Conservation (phyloP, 1,140 invertebrate genomes). For the Drosophila grimshawi region DNA sequence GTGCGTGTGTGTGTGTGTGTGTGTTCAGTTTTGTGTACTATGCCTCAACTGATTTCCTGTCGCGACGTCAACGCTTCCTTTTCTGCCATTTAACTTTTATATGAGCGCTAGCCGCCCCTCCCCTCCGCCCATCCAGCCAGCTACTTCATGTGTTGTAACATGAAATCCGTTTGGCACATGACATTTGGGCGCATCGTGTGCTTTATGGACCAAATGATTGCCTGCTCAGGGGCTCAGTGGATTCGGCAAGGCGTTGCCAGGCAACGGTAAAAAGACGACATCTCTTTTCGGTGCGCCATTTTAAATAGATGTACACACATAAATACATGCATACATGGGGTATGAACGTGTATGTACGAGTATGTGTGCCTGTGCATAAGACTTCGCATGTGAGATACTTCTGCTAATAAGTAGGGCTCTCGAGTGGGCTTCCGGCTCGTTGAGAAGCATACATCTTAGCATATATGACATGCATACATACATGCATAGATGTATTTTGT, state of each 20-base stretch:
- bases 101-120: conserved; percentile 12
- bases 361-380: not conserved
- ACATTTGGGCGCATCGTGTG: conserved; percentile 56
- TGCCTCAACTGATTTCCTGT: conserved; percentile 58
- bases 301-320: conserved; percentile 10
- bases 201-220: conserved; percentile 72
- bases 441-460: no score
- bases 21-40: conserved; percentile 12
- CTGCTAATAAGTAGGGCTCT: conserved; percentile 41
- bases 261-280: conserved; percentile 27
- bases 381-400: conserved; percentile 8
- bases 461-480: not conserved
- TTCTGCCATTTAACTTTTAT: conserved; percentile 49
- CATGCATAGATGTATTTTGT: not conserved
- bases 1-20: not conserved
- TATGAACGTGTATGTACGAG: not conserved
- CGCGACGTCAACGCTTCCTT: conserved; percentile 55
- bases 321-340: no score
- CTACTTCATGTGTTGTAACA: conserved; percentile 49
- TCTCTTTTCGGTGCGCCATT: conserved; percentile 32
- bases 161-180: conserved; percentile 63
- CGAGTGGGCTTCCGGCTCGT: conserved; percentile 7
- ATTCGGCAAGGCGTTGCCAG: conserved; percentile 33
- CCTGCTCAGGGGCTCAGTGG: conserved; percentile 56
- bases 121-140: not conserved